Evolutionary conservation across 2,113 vertebrate genomes (phyloP), one percentile per base, ranked within the genome.

Genomic region (Neolamprologus modestus): DNA sequence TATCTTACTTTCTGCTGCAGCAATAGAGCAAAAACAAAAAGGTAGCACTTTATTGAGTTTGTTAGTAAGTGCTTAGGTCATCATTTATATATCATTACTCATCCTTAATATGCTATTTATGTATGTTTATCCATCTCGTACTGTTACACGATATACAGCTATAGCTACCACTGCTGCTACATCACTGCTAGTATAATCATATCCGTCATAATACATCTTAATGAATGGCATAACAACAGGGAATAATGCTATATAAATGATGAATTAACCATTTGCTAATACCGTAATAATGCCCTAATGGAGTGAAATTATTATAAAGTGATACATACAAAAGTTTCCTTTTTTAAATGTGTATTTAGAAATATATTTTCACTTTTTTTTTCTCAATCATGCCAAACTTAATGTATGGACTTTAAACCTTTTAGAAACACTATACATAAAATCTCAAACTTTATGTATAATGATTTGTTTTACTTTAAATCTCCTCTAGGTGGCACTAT

Each of bases 401-500:
- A 11, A 47, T 19, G 14, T 28, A 47, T 17, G 24, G 24, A 11
- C 24, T 76, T 28, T 17, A 6, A 45, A 45, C 13, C 1, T 73
- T 73, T 12, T 50, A 78, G 68, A 45, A 31, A 78, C 71, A 1
- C 17, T 28, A 12, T 0, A 31, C 10, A 2, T 42, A 73, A 50
- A 78, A 78, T 50, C 5, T 12, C 42, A 19, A 31, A 78, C 26
- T 50, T 50, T 50, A 19, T 47, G 14, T 76, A 2, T 76, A 28
- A 50, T 28, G 9, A 50, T 50, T 1, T 19, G 3, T 33, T 78
- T 78, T 78, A 78, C 26, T 78, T 33, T 52, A 78, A 52, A 13
- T 6, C 14, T 53, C 92, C 93, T 86, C 89, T 80, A 26, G 91
- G 76, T 91, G 93, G 89, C 11, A 84, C 89, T 93, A 19, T 91